Conservation (phyloP, 23 tunicate species). For the Styela clava region DNA sequence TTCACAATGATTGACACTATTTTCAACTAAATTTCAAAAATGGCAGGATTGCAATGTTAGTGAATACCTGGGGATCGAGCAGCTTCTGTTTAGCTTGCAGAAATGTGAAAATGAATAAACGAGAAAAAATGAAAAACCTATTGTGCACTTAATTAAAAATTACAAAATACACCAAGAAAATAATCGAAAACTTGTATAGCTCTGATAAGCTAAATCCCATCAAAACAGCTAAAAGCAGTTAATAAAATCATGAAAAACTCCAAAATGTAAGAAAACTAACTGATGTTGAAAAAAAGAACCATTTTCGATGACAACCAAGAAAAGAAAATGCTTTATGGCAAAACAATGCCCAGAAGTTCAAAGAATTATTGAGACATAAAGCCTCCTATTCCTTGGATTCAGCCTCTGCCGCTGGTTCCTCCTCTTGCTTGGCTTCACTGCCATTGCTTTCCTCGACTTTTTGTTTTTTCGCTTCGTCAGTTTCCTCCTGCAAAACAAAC, state of each 20-base stretch:
- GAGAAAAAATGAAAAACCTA: not conserved
- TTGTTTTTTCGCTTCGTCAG: constrained; percentile 60
- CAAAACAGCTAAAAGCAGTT: constrained; percentile 23
- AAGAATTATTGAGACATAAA: no score
- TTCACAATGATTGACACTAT: not conserved
- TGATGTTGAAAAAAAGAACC: not conserved
- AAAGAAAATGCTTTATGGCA: not conserved
- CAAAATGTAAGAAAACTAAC: not conserved
- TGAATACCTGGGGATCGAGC: not conserved
- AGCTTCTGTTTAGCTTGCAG: not conserved
- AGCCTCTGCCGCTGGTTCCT: constrained; percentile 31
- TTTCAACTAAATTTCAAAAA: not conserved
- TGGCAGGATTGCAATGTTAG: not conserved
- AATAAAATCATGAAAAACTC: not conserved
- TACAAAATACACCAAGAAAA: not conserved
- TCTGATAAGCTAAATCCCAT: not conserved
- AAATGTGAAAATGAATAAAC: not conserved
- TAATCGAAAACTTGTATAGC: not conserved
- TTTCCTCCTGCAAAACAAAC: constrained; percentile 23
- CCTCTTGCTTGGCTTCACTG: constrained; percentile 2
- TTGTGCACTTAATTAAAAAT: not conserved
- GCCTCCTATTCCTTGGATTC: constrained; percentile 30
- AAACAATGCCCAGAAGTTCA: no score
- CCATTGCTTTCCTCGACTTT: constrained; percentile 45
- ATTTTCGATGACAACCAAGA: not conserved